A percentile compares a stretch with the other conserved stretches of the same genome.
Evolutionary conservation across 2,888 invertebrate genomes (phyloP).

Genomic region (Hyles lineata): DNA sequence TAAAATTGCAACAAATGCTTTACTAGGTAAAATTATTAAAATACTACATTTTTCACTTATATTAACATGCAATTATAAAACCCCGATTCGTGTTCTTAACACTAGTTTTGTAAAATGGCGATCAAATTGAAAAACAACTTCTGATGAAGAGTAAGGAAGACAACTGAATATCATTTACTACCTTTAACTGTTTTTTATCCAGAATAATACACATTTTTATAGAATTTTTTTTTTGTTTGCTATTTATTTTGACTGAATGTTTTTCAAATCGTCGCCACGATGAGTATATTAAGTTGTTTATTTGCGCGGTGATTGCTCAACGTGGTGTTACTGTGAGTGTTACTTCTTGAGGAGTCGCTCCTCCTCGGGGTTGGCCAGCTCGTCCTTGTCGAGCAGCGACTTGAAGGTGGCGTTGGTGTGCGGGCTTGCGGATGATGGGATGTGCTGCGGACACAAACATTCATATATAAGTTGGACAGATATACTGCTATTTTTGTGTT

Average conservation of each 20-base stretch:
- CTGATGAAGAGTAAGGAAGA: no score
- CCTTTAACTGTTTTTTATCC: not conserved
- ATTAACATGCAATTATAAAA: slow-evolving; percentile 36
- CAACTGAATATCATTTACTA: no score
- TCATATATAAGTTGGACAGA: not conserved
- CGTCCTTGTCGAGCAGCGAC: slow-evolving; percentile 45
- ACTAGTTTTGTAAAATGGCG: slow-evolving; percentile 5
- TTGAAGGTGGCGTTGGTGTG: slow-evolving; percentile 66
- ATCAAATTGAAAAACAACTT: not conserved
- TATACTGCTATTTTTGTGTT: not conserved
- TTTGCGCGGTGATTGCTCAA: slow-evolving; percentile 23
- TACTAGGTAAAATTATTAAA: slow-evolving; percentile 48
- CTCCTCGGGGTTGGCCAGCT: slow-evolving; percentile 60
- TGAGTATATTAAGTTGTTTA: slow-evolving; percentile 32
- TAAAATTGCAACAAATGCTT: slow-evolving; percentile 50
- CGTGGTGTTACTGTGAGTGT: slow-evolving; percentile 39
- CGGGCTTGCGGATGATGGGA: slow-evolving; percentile 64
- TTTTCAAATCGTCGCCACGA: slow-evolving; percentile 1
- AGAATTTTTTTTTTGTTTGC: not conserved
- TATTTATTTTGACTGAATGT: not conserved
- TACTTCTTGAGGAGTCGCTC: slow-evolving; percentile 73
- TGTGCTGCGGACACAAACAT: slow-evolving; percentile 50
- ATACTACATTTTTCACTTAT: slow-evolving; percentile 38
- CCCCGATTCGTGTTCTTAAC: slow-evolving; percentile 24
- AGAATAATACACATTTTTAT: not conserved